Base-by-base conservation (phyloP, 2,888 invertebrate species). In the Clitarchus hookeri region DNA sequence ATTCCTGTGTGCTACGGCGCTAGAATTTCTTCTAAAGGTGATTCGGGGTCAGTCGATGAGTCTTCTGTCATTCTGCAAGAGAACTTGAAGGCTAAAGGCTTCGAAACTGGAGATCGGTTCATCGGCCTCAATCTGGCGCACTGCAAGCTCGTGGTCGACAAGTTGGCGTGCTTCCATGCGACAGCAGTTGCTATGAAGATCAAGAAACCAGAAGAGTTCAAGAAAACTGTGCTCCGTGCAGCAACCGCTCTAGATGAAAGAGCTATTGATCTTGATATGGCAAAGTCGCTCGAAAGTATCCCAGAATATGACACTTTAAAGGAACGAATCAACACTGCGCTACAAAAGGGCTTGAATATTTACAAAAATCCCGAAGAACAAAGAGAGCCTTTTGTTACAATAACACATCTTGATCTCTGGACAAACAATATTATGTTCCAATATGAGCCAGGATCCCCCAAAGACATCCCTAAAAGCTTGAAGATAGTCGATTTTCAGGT, bases 31-130 rank as follows among this genome's bases (percentile, higher is more conserved):
- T 80, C 91, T 8, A 88, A 54, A 6, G 26, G 82, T 27, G 87
- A 89, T 19, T 87, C 90, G 0, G 44, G 86, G 77, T 91, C 91
- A 85, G 91, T 91, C 84, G 88, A 89, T 0, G 91, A 91, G 53
- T 91, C 91, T 0, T 89, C 90, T 0, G 90, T 91, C 6, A 87
- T 91, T 4, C 79, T 87, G 13, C 86, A 91, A 83, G 91, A 91
- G 87, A 91, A 91, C 87, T 88, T 91, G 0, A 90, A 90, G 54
- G 88, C 87, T 44, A 86, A 86, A 0, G 90, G 91, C 0, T 91
- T 90, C 87, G 87, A 87, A 23, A 90, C 89, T 3, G 88, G 89
- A 79, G 90, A 91, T 86, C 89, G 91, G 44, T 88, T 91, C 16
- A 19, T 53, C 0, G 91, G 91, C 3, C 87, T 91, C 78, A 90